Evolutionary conservation across 2,113 vertebrate genomes (phyloP).

Genomic region (Oxyura jamaicensis): DNA sequence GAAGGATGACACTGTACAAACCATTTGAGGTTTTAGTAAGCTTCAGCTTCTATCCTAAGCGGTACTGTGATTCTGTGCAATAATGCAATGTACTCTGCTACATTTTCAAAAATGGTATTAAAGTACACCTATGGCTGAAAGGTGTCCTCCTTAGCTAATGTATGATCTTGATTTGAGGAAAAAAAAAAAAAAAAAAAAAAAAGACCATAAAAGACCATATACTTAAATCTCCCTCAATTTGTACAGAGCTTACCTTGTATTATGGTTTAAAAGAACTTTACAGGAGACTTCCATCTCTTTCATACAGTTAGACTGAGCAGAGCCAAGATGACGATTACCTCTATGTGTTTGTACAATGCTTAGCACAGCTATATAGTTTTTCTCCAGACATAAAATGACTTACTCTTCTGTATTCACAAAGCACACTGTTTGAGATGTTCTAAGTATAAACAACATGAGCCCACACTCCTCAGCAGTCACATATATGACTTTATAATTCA

Average conservation of each 20-base stretch:
- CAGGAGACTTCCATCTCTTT: neutral
- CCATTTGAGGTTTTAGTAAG: neutral
- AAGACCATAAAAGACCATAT: neutral
- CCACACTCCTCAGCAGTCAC: neutral
- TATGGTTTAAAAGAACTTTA: neutral
- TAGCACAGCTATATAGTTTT: neutral
- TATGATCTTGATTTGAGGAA: neutral
- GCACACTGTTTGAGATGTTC: accelerated
- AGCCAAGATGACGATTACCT: accelerated
- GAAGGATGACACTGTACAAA: constrained; percentile 21
- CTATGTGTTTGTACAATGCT: neutral
- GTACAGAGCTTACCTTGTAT: neutral
- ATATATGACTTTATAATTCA: neutral
- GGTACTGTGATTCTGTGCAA: neutral
- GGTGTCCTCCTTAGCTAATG: neutral
- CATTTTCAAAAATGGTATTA: neutral
- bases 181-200: neutral
- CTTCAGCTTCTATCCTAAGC: neutral
- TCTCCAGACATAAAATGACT: neutral
- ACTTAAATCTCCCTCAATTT: neutral
- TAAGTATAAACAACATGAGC: accelerated
- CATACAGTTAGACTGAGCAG: neutral
- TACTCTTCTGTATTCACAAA: neutral
- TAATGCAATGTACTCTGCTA: neutral
- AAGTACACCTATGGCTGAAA: neutral